A percentile compares a stretch with the other conserved stretches of the same genome.
These are phyloP conservation scores for Elephas maximus DNA, from an alignment of 2,113 vertebrate species.

Conservation along the genomic window DNA sequence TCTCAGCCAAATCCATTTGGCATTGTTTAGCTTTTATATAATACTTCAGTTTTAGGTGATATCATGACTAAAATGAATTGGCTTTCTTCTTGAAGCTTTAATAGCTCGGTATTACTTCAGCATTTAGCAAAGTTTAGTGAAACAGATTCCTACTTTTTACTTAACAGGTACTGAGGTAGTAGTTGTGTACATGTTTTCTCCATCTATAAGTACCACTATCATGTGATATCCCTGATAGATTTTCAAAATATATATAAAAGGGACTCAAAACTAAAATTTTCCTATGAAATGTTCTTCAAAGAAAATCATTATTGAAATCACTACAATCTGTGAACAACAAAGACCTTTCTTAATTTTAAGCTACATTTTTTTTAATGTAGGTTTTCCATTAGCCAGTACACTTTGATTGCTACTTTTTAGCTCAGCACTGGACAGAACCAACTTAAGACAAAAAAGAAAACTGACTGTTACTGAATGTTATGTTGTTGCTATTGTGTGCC, in stretches of 20 bases:
- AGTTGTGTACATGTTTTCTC: conserved; percentile 4
- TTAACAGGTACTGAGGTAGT: not conserved
- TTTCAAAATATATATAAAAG: conserved; percentile 15
- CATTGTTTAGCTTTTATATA: conserved; percentile 91
- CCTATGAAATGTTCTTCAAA: not conserved
- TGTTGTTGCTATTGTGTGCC: too few relatives aligned
- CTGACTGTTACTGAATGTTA: not conserved
- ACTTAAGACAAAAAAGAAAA: not conserved
- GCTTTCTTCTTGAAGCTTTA: conserved; percentile 80
- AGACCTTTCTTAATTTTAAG: not conserved
- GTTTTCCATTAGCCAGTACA: conserved; percentile 9
- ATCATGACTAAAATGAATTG: conserved; percentile 84
- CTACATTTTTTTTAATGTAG: not conserved
- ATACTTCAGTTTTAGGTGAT: conserved; percentile 87
- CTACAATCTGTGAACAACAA: conserved; percentile 23
- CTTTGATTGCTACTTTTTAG: conserved; percentile 11
- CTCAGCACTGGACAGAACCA: not conserved
- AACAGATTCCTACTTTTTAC: conserved; percentile 45
- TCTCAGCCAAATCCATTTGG: conserved; percentile 91
- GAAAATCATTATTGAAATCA: not conserved
- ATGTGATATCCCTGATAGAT: not conserved
- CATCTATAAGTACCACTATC: not conserved
- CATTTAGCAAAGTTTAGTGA: conserved; percentile 63
- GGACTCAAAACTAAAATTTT: not conserved
- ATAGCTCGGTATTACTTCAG: conserved; percentile 81